Evolutionary conservation across 2,113 vertebrate genomes (phyloP), one percentile per base, ranked within the genome.

Genomic region (Phrynocephalus versicolor): DNA sequence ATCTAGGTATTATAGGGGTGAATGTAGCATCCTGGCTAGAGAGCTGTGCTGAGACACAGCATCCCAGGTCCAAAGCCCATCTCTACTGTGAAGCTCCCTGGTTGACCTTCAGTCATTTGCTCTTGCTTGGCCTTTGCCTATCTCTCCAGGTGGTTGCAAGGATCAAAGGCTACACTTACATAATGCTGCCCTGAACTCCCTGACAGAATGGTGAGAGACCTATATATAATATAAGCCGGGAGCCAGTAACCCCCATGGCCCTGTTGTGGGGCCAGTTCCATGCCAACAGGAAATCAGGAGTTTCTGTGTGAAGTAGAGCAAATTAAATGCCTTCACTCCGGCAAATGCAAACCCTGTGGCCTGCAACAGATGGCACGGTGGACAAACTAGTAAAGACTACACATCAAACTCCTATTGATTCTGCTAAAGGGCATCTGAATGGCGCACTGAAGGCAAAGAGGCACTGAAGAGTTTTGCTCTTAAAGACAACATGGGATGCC

Each of bases 231-330:
- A 27, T 45, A 19, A 45, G 70, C 57, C 81, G 62, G 41, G 60
- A 6, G 39, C 67, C 25, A 60, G 27, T n/a, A 84, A 33, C 35
- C 60, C 18, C 1, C 21, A 21, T 72, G 10, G 23, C 19, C 62
- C 41, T 70, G 74, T 39, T 78, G 45, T 30, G 25, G 15, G 77
- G 14, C 45, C 45, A 78, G 27, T 55, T 70, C 41, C 79, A 81
- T 51, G 55, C 25, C 18, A 30, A 69, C 39, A 51, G 33, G 39
- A 69, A 81, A 67, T 18, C 51, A 13, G 35, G 62, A 33, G 64
- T 55, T 55, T 33, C 35, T 39, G 60, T 23, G 60, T 75, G 72
- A 75, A 75, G 39, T 65, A 83, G 73, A 84, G 39, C 73, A 84
- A 69, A 77, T 33, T 5, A 55, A 67, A 84, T 77, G 73, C 83